Evolutionary conservation across 2,113 vertebrate species (phyloP).

Genomic region (Osmerus eperlanus): DNA sequence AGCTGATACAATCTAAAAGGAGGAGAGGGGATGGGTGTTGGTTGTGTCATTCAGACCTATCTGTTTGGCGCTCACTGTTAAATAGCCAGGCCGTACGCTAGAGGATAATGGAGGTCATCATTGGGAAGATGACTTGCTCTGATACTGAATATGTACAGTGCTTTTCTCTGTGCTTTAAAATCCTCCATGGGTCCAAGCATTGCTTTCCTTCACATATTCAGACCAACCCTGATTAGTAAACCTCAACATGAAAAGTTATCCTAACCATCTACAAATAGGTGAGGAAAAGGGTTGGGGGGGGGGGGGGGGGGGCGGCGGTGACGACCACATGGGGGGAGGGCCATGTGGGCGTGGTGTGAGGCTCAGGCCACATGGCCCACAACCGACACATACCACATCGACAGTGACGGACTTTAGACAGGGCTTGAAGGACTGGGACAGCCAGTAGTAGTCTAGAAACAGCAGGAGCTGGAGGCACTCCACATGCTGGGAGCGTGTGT

Average conservation of each 20-base stretch:
- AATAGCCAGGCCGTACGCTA: not conserved
- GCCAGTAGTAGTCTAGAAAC: constrained; percentile 87
- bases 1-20: too few relatives aligned
- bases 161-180: not conserved
- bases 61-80: too few relatives aligned
- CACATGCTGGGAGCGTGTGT: constrained; percentile 74
- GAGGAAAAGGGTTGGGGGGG: not conserved
- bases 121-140: not conserved
- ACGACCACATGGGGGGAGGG: constrained; percentile 25
- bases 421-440: constrained; percentile 81
- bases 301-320: not conserved
- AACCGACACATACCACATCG: constrained; percentile 83
- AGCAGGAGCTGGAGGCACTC: constrained; percentile 83
- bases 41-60: too few relatives aligned
- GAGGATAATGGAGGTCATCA: not conserved
- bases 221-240: not conserved
- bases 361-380: constrained; percentile 26
- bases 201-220: not conserved
- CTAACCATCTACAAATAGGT: too few relatives aligned
- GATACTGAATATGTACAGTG: not conserved
- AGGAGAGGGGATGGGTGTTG: too few relatives aligned
- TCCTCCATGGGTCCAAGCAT: not conserved
- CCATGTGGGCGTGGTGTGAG: constrained; percentile 36
- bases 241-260: too few relatives aligned
- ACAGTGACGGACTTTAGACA: constrained; percentile 84